Base-by-base conservation (phyloP, 2,797 vertebrate genomes). In the Hylomyscus alleni region DNA sequence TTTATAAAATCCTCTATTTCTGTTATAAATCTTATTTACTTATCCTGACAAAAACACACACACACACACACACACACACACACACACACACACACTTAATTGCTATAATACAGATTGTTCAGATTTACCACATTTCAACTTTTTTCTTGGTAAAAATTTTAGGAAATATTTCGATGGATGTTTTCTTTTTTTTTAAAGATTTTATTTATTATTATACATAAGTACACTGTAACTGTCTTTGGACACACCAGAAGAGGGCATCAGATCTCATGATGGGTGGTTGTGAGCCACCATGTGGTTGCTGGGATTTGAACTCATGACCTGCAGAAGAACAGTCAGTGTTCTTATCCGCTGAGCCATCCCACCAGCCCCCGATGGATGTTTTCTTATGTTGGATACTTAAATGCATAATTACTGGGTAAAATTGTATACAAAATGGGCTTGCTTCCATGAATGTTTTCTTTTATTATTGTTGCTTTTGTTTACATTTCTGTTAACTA, bases 381-480 rank as follows among this genome's bases (percentile, higher is more conserved):
- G 40, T 69, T 92, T 81, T 76, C 31, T 87, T 89, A 47, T 58
- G 9, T 7, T 85, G 65, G 12, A 34, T 89, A 31, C 12, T 93
- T 87, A 86, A 67, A 76, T 77, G 19, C 87, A 0, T 60, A 86
- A 92, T 75, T 75, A 84, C 50, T 65, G 2, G 58, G 6, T 88
- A 90, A 90, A 58, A 56, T 3, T 60, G 1, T 78, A 8, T 78
- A 12, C 50, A 67, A 6, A 67, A 8, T 2, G 56, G 22, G 37
- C 22, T 85, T 91, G 3, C 94, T 96, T 92, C 80, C n/a, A 72
- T 47, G 22, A 85, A 20, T 78, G n/a, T n/a, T n/a, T 76, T 58
- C 44, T 26, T 88, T 58, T 14, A 67, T 58, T 29, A 29, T 52
- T 89, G 12, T 54, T 54, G 34, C 22, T 85, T 3, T n/a, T 65